Conservation (phyloP, 2,113 vertebrate genomes). For the Leptobrachium ailaonicum region DNA sequence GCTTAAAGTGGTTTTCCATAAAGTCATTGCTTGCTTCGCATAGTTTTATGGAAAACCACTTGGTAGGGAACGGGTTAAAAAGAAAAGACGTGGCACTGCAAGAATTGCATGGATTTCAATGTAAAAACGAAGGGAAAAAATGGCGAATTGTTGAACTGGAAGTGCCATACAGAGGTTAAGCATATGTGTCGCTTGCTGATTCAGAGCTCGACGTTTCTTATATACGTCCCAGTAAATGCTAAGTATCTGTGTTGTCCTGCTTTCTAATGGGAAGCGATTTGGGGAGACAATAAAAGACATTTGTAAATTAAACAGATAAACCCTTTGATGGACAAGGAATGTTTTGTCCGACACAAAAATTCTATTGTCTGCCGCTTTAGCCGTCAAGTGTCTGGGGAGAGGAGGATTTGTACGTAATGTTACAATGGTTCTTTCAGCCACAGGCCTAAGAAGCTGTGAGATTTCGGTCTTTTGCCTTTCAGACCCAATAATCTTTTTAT, state of each 20-base stretch:
- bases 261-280: slow-evolving; percentile 78
- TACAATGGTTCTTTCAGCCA: slow-evolving; percentile 92
- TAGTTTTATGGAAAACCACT: neutral
- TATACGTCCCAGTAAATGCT: slow-evolving; percentile 44
- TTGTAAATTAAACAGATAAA: slow-evolving; percentile 95
- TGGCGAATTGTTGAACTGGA: neutral
- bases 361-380: slow-evolving; percentile 80
- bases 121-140: neutral
- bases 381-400: slow-evolving; percentile 85
- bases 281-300: slow-evolving; percentile 89
- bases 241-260: slow-evolving; percentile 87
- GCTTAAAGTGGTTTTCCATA: too few relatives aligned
- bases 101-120: too few relatives aligned
- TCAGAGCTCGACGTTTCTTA: neutral
- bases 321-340: slow-evolving; percentile 82
- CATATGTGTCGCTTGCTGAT: slow-evolving; percentile 21
- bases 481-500: slow-evolving; percentile 88
- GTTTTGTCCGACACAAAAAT: slow-evolving; percentile 93
- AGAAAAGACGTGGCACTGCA: too few relatives aligned
- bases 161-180: slow-evolving; percentile 8
- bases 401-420: slow-evolving; percentile 83
- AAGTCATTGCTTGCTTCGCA: too few relatives aligned
- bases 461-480: slow-evolving; percentile 82
- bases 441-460: slow-evolving; percentile 76
- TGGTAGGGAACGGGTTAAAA: neutral